Conservation (phyloP, 2,113 vertebrate species). For the Stegastes partitus region DNA sequence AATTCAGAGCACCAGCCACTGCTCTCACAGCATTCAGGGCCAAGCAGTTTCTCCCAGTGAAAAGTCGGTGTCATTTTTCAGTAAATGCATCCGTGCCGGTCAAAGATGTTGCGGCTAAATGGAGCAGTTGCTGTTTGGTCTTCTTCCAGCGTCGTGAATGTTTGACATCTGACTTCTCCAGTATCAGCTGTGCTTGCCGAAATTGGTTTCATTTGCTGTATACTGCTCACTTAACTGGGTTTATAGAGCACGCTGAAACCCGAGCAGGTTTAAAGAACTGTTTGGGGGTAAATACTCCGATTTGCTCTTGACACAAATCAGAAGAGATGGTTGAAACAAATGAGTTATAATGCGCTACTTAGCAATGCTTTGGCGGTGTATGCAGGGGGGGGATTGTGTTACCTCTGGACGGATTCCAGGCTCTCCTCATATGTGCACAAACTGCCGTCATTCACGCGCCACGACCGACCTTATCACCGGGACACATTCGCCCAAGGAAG, state of each 20-base stretch:
- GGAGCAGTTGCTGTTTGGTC: not conserved
- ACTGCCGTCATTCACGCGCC: slow-evolving; percentile 34
- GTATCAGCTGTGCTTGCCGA: not conserved
- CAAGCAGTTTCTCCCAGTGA: not conserved
- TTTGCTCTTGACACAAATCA: too few species aligned
- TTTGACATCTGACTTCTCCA: slow-evolving; percentile 22
- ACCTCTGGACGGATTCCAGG: not conserved
- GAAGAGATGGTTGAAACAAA: too few species aligned
- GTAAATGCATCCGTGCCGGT: slow-evolving; percentile 18
- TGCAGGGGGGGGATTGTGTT: not conserved
- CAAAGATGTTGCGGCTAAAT: slow-evolving; percentile 9
- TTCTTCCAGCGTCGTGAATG: slow-evolving; percentile 7
- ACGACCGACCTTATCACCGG: slow-evolving; percentile 54
- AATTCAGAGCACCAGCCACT: slow-evolving; percentile 13
- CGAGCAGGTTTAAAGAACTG: not conserved
- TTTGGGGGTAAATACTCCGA: not conserved
- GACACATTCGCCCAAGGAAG: slow-evolving; percentile 24
- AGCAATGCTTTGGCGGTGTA: too few species aligned
- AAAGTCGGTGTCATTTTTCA: slow-evolving; percentile 12
- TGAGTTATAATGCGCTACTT: too few species aligned
- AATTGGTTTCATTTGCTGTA: not conserved
- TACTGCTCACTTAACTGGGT: not conserved
- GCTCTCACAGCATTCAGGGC: slow-evolving; percentile 10
- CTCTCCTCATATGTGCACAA: not conserved
- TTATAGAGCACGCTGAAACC: not conserved